Evolutionary conservation across 2,113 vertebrate genomes (phyloP), one percentile per base, ranked within the genome.

Genomic region (Dasypus novemcinctus): DNA sequence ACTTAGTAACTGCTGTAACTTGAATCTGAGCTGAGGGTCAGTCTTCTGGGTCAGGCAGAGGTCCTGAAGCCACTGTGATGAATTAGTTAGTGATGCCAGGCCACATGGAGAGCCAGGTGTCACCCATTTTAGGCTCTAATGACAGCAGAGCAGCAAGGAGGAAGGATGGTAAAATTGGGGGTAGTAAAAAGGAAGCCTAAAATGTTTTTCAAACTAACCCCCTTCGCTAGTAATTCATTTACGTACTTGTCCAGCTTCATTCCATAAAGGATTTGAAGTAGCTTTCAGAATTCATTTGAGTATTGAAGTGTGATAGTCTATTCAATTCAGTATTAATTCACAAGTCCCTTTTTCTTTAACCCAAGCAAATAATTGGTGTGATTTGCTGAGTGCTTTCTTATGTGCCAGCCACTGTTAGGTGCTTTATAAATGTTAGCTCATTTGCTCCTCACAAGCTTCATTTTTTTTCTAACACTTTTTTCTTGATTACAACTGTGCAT

Each of bases 401-500:
- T 89, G 25, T 0, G 64, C 29, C 33, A 89, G 17, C 15, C 11
- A 52, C 43, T 90, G 46, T 86, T 96, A 95, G 63, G 49, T 41
- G 52, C 41, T 96, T 87, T 94, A 78, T 90, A 96, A 93, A 86
- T n/a, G 71, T 82, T 81, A 95, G 57, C 11, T 88, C 71, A 69
- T 95, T 96, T 95, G 92, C 49, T 83, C 18, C 69, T 96, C 33
- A 90, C 57, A 94, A 82, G 31, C 88, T 92, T 84, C 33, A 36
- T 71, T 95, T 31, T 95, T 52, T 36, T 94, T 95, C 92, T 82
- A 94, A 80, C 54, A 66, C 49, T 41, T 64, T 86, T 96, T 94
- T 91, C 88, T 94, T 96, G 52, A 82, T 96, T 81, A 76, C 29
- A 96, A n/a, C 7, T 94, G n/a, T 94, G 46, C 41, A 79, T 96